Percentiles rank a stretch among this genome's conserved stretches.
Evolutionary conservation across 2,888 invertebrate genomes (phyloP).

Genomic region (Nycteola revayana): DNA sequence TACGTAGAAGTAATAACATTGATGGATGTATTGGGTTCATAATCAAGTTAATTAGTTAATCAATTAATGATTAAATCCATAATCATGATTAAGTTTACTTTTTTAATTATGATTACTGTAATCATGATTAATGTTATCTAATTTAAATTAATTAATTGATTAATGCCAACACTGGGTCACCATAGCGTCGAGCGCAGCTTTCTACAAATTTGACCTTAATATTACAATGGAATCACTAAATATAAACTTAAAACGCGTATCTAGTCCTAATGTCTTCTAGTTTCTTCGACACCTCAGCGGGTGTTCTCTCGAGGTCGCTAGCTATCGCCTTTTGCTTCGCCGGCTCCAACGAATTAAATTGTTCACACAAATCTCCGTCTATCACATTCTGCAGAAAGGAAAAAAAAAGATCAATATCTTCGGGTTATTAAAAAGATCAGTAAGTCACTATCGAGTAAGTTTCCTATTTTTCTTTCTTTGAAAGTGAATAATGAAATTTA

Average conservation of each 20-base stretch:
- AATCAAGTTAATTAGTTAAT: no score
- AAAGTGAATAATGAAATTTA: neutral
- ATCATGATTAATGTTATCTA: no score
- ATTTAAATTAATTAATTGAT: no score
- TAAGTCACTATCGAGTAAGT: no score
- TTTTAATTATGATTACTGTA: no score
- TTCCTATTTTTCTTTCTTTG: neutral
- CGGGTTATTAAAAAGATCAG: neutral
- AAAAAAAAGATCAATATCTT: neutral
- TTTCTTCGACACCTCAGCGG: conserved; percentile 98
- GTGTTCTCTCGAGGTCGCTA: conserved; percentile 95
- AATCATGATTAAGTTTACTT: no score
- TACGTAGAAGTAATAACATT: no score
- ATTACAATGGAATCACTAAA: conserved; percentile 24
- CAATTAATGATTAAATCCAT: no score
- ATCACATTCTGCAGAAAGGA: conserved; percentile 92
- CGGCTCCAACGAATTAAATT: conserved; percentile 97
- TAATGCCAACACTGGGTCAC: no score
- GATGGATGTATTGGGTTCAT: no score
- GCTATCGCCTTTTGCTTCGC: conserved; percentile 97
- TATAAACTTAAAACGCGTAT: conserved; percentile 94
- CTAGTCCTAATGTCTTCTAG: conserved; percentile 99
- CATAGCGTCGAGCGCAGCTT: no score
- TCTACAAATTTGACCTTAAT: no score
- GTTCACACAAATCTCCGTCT: conserved; percentile 99